Conservation (phyloP, 2,113 vertebrate genomes). For the Nycticorax nycticorax region DNA sequence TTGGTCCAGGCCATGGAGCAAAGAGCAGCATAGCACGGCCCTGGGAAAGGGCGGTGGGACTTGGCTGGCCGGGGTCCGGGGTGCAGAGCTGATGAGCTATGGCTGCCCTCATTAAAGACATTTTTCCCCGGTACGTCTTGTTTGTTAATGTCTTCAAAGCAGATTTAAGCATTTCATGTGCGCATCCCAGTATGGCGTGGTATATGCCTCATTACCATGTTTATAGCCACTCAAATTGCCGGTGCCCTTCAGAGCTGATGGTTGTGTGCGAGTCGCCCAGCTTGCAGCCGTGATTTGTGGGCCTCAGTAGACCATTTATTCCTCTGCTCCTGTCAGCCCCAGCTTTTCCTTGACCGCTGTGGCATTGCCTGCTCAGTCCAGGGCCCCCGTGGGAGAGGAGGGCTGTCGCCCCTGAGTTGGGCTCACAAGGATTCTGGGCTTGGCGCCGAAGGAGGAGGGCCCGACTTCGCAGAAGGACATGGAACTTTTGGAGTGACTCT, state of each 20-base stretch:
- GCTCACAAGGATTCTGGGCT: not conserved
- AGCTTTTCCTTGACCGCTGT: not conserved
- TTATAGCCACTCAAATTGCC: not conserved
- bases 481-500: not conserved
- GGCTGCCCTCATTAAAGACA: not conserved
- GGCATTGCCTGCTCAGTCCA: fast-evolving
- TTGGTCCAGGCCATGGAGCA: not conserved
- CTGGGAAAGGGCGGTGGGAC: not conserved
- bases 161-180: fast-evolving
- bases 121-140: not conserved
- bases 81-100: not conserved
- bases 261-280: not conserved
- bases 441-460: fast-evolving
- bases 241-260: not conserved
- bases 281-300: not conserved
- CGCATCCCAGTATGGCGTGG: fast-evolving
- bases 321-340: not conserved
- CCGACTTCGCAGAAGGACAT: not conserved
- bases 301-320: not conserved
- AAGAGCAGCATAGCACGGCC: fast-evolving
- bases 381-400: fast-evolving
- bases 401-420: not conserved
- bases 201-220: not conserved
- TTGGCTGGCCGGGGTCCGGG: not conserved
- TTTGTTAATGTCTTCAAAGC: not conserved